Conservation (phyloP, 2,113 vertebrate species). For the Lasiurus cinereus region DNA sequence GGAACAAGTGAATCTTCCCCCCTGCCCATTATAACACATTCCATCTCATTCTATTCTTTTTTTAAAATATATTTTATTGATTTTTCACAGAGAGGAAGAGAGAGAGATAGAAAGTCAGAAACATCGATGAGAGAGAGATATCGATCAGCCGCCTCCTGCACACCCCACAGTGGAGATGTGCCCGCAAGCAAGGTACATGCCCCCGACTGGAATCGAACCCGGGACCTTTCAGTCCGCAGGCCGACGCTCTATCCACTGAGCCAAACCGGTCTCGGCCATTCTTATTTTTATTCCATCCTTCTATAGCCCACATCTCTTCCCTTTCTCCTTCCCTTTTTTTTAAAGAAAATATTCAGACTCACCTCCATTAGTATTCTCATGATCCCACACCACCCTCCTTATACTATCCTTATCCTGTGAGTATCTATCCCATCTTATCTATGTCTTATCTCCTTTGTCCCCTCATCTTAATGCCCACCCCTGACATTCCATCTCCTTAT, state of each 20-base stretch:
- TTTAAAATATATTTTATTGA: no score
- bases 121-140: no score
- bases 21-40: neutral
- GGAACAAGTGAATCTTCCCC: neutral
- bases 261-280: no score
- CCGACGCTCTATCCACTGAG: no score
- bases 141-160: no score
- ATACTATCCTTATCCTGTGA: neutral
- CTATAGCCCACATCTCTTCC: neutral
- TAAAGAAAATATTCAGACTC: neutral
- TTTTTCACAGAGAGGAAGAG: no score
- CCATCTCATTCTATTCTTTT: neutral
- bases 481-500: neutral
- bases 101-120: no score
- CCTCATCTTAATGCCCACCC: neutral
- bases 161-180: no score
- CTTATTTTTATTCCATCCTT: neutral
- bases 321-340: neutral
- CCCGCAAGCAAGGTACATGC: no score
- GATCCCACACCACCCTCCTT: neutral
- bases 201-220: no score
- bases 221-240: no score
- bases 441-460: neutral
- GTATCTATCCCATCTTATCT: neutral
- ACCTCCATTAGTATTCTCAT: neutral